A percentile compares a stretch with the other conserved stretches of the same genome.
Conservation (phyloP, 1,140 invertebrate species). For the Ladona fulva region DNA sequence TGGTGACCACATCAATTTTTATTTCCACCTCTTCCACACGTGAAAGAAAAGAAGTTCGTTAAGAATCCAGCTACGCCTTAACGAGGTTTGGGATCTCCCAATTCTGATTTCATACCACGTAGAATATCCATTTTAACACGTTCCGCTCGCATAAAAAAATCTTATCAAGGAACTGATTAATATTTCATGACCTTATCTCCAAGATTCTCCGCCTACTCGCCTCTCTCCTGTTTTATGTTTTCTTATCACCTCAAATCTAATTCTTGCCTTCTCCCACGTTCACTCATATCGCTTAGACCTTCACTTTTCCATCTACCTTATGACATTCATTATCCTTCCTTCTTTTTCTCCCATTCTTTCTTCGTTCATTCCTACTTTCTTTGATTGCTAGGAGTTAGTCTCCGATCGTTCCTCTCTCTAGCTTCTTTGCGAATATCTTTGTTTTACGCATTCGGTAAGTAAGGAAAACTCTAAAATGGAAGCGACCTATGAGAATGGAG, state of each 20-base stretch:
- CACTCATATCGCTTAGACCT: neutral
- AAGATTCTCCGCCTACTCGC: neutral
- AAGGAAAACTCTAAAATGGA: neutral
- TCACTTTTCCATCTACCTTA: neutral
- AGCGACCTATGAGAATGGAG: neutral
- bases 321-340: neutral
- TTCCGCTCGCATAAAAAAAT: neutral
- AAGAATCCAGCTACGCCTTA: neutral
- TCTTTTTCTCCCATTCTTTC: conserved; percentile 9
- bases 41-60: neutral
- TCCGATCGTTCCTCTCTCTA: conserved; percentile 5
- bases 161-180: neutral
- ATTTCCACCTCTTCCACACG: too few relatives aligned
- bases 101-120: neutral
- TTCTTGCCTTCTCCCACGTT: neutral
- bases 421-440: neutral
- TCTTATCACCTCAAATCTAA: conserved; percentile 7
- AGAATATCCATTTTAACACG: neutral
- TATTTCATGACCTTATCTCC: conserved; percentile 5
- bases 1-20: too few relatives aligned
- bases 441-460: conserved; percentile 7
- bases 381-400: neutral
- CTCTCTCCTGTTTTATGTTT: neutral
- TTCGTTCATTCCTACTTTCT: conserved; percentile 10
- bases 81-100: neutral